Base-by-base conservation (phyloP, 2,888 invertebrate species). In the Marasmarcha lunaedactyla region DNA sequence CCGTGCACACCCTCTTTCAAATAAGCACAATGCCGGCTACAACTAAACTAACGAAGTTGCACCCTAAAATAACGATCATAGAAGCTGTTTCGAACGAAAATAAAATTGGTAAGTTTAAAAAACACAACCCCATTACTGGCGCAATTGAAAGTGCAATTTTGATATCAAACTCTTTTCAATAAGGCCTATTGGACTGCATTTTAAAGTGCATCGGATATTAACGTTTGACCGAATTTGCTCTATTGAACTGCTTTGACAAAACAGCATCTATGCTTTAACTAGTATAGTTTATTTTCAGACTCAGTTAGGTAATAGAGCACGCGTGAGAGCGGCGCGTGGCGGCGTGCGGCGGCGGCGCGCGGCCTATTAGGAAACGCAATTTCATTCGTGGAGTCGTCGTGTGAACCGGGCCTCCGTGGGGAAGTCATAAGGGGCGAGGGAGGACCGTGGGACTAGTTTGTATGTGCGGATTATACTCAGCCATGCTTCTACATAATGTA, bases 311-410 rank as follows among this genome's bases (percentile, higher is more conserved):
- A 47, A 44, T 45, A 54, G 59, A 60, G 61, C 60, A 55, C 56
- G 56, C 57, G 52, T 48, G 42, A 45, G 45, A 35, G 81, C 50
- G 73, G 66, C 76, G 62, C 58, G 61, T 65, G 74, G 63, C 72
- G 63, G 71, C 73, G 76, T 71, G 63, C 63, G 57, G 60, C 48
- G 71, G 74, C 76, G 71, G 63, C 63, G 57, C 60, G 49, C 43
- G 54, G 54, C 59, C 77, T 78, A 79, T 79, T 79, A 79, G 74
- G 71, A 72, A 70, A 73, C 62, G 76, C 73, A 71, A 70, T 76
- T 70, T 64, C 60, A 64, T 68, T 70, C 59, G 63, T 53, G 52
- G 47, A 57, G 60, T 59, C 59, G 64, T 64, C 57, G 62, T 64
- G 64, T 63, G 64, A 63, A 57, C 52, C 4, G 13, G 12, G 30